A percentile compares a stretch with the other conserved stretches of the same genome.
Evolutionary conservation across 2,113 vertebrate species (phyloP).

Genomic region (Argyrosomus japonicus): DNA sequence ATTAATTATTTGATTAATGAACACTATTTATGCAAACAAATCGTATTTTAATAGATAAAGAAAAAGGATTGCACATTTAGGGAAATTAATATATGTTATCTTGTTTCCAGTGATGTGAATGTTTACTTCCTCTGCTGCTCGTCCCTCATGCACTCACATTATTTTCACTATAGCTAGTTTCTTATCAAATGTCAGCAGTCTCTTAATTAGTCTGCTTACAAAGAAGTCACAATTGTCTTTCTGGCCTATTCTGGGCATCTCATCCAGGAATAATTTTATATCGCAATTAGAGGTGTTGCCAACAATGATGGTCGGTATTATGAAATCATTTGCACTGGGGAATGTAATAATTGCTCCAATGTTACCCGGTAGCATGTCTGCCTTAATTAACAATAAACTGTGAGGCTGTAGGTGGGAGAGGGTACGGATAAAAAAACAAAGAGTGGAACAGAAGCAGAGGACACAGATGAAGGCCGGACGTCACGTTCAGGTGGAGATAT

Average conservation of each 20-base stretch:
- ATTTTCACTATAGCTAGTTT: conserved; percentile 55
- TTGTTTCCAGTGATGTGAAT: background rate
- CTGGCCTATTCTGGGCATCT: conserved; percentile 58
- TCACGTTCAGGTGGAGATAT: background rate
- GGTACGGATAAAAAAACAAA: conserved; percentile 9
- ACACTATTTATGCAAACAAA: background rate
- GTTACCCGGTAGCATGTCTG: conserved; percentile 65
- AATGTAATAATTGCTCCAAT: conserved; percentile 75
- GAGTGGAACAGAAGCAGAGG: background rate
- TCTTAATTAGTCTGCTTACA: conserved; percentile 72
- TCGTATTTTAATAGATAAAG: background rate
- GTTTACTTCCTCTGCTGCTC: background rate
- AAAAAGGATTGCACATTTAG: background rate
- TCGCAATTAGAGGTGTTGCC: conserved; percentile 75
- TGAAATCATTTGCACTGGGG: conserved; percentile 72
- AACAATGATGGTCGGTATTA: conserved; percentile 78
- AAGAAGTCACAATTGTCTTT: conserved; percentile 63
- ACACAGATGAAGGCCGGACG: background rate
- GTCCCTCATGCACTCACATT: conserved; percentile 29
- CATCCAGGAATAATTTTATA: conserved; percentile 68
- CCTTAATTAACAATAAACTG: conserved; percentile 67
- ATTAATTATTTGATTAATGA: too few relatives aligned
- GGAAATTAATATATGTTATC: background rate
- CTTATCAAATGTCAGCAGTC: conserved; percentile 72
- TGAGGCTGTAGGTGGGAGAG: conserved; percentile 8